These are phyloP conservation scores for Dromas ardeola DNA, from an alignment of 2,113 vertebrate species.

Conservation along the genomic window DNA sequence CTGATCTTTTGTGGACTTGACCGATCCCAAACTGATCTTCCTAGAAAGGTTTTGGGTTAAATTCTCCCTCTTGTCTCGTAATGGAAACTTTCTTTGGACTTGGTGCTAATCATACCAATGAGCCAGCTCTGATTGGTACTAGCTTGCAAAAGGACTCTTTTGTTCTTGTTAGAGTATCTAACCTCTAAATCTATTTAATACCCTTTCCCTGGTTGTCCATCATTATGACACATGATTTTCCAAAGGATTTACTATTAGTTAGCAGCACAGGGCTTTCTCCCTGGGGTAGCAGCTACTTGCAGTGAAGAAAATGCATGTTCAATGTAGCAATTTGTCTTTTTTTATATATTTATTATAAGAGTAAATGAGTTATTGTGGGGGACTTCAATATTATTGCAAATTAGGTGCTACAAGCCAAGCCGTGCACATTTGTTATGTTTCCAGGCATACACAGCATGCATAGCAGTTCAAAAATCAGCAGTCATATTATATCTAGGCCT, in stretches of 20 bases:
- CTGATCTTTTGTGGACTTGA: background rate
- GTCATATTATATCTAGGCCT: slow-evolving; percentile 54
- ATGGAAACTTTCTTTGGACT: slow-evolving; percentile 61
- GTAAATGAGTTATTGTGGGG: slow-evolving; percentile 86
- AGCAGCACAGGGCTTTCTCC: slow-evolving; percentile 80
- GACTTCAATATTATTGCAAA: slow-evolving; percentile 86
- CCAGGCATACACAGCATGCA: slow-evolving; percentile 72
- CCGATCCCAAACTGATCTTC: background rate
- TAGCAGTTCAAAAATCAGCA: slow-evolving; percentile 72
- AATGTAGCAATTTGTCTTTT: slow-evolving; percentile 89
- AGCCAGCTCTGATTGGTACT: slow-evolving; percentile 64
- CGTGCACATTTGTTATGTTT: slow-evolving; percentile 80
- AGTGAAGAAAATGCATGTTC: slow-evolving; percentile 85
- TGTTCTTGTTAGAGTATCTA: slow-evolving; percentile 83
- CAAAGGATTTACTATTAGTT: slow-evolving; percentile 86
- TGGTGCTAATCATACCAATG: slow-evolving; percentile 63
- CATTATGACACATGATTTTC: slow-evolving; percentile 88
- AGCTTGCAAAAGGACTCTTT: slow-evolving; percentile 80
- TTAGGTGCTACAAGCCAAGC: slow-evolving; percentile 78
- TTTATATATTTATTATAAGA: slow-evolving; percentile 89
- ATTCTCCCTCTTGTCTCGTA: slow-evolving; percentile 16
- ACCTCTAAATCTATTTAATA: slow-evolving; percentile 87
- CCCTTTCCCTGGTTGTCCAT: slow-evolving; percentile 83
- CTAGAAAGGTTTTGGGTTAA: slow-evolving; percentile 10
- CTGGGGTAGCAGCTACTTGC: slow-evolving; percentile 81